A percentile compares a stretch with the other conserved stretches of the same genome.
These are phyloP conservation scores for Misgurnus anguillicaudatus DNA, from an alignment of 2,113 vertebrate species.

Conservation along the genomic window DNA sequence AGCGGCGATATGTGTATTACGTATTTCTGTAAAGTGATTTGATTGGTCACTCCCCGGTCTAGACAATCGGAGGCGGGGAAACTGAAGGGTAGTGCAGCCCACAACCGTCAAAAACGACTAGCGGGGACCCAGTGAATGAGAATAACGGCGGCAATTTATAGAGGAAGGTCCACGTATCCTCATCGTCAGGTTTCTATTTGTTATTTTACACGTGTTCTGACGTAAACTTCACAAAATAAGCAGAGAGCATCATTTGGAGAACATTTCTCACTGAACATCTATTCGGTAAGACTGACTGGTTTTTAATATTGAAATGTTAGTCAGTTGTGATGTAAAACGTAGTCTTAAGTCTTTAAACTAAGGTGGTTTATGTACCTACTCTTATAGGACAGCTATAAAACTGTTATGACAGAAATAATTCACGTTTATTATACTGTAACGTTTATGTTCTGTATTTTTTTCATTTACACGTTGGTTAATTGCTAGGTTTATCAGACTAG, in stretches of 20 bases:
- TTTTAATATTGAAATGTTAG: not conserved
- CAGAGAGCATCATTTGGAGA: conserved; percentile 18
- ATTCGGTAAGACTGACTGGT: conserved; percentile 18
- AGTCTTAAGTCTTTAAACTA: not conserved
- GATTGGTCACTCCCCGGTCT: conserved; percentile 40
- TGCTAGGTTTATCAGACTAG: not conserved
- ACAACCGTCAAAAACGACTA: conserved; percentile 41
- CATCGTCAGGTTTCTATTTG: conserved; percentile 18
- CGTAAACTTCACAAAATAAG: not conserved
- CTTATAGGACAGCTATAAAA: not conserved
- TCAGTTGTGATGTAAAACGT: not conserved
- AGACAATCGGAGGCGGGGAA: conserved; percentile 68
- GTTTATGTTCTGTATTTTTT: too few species aligned
- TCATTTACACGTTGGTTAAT: not conserved
- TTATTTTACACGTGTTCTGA: conserved; percentile 11
- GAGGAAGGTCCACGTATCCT: conserved; percentile 36
- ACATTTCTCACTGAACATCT: conserved; percentile 22
- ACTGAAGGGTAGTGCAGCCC: conserved; percentile 51
- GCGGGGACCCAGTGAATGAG: conserved; percentile 47
- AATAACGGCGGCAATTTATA: conserved; percentile 50
- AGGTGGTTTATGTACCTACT: too few species aligned
- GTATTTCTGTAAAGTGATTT: not conserved
- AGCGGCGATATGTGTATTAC: not conserved
- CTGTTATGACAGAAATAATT: not conserved
- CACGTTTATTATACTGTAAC: too few species aligned